Evolutionary conservation across 2,113 vertebrate species (phyloP), one percentile per base, ranked within the genome.

Genomic region (Chlorodrepanis virens): DNA sequence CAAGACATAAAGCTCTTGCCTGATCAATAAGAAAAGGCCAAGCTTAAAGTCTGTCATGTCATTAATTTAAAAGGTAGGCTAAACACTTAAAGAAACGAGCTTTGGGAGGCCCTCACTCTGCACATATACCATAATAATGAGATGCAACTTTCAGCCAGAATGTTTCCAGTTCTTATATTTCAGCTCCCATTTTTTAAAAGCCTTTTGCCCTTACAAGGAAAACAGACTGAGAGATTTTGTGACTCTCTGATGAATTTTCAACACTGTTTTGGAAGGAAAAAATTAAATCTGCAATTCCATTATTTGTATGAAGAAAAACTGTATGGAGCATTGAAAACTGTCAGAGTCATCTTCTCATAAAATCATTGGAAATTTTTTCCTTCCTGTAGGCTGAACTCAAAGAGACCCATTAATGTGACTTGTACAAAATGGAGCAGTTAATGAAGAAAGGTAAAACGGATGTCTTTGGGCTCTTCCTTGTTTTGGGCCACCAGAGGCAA

Each of bases 221-320:
- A 82, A 78, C 49, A 84, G 33, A 14, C 19, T 27, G 25, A 81
- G 54, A 85, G 37, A 63, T 67, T 92, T 54, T 89, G 29, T 19
- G 42, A 74, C 56, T 87, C 65, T 35, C 35, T 91, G 39, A 60
- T 70, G 23, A 93, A 39, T 71, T 91, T 82, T 84, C 47, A 70
- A 44, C n/a, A 54, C 13, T 70, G 39, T 31, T 71, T 63, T 7
- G 10, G 17, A 13, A 35, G 45, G 57, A 64, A 83, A 29, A 54
- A 64, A 5, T 17, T 27, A 69, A 63, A 49, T 23, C 60, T 82
- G 11, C 33, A 78, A 40, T 84, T 77, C 16, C 14, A 14, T 72
- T 96, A 84, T 84, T 89, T 89, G 4, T 56, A 35, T 67, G 29
- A 39, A 82, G 35, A 84, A 87, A 83, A 74, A 10, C 16, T 54